Conservation (phyloP, 2,888 invertebrate genomes). For the Anorthoa munda region DNA sequence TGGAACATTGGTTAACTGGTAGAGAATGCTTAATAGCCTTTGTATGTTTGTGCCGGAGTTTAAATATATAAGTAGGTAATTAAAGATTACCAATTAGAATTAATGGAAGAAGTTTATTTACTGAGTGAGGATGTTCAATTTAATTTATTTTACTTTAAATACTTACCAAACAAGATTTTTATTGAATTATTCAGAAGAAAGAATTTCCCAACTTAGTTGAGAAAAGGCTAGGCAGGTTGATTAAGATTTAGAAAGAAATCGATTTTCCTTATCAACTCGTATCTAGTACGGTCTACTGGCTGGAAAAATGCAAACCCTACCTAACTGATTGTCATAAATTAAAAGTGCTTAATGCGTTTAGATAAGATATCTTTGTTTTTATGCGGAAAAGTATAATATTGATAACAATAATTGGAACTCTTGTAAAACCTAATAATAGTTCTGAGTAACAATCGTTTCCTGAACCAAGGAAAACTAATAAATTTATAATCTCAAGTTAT, state of each 20-base stretch:
- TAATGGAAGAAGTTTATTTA: too few species aligned
- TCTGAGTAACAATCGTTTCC: not conserved
- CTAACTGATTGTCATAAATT: slow-evolving; percentile 7
- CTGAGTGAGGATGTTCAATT: too few species aligned
- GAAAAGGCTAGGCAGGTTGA: too few species aligned
- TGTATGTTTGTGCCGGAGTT: too few species aligned
- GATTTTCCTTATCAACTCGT: not conserved
- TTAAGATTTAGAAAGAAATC: not conserved
- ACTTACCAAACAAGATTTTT: too few species aligned
- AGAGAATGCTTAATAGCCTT: too few species aligned
- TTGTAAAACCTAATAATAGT: not conserved
- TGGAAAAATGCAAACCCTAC: not conserved
- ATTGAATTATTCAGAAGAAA: not conserved
- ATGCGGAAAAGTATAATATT: slow-evolving; percentile 6
- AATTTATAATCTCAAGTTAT: not conserved
- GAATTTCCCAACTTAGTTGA: too few species aligned
- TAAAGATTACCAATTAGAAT: not conserved
- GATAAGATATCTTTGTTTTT: slow-evolving; percentile 43
- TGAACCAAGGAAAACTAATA: not conserved
- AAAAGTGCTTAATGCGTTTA: slow-evolving; percentile 23
- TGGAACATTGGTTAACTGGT: too few species aligned
- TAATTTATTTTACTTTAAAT: not conserved
- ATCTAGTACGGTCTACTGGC: not conserved
- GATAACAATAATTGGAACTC: slow-evolving; percentile 16
- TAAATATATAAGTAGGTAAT: not conserved